phyloP scores from a whole-genome alignment of 2,888 invertebrate species.

The Ceriagrion tenellum region DNA sequence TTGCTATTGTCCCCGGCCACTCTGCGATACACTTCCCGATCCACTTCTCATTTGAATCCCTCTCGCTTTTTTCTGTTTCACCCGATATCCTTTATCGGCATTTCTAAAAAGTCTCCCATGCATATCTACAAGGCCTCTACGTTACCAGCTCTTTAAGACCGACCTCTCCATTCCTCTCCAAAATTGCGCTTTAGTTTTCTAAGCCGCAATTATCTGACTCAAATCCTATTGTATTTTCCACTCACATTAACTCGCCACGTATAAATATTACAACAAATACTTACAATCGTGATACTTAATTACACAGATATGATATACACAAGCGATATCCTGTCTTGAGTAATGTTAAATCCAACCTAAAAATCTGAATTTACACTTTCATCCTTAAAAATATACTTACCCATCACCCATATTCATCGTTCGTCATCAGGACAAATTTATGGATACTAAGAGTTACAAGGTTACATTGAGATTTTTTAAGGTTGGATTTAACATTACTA shows the following conservation, averaged over 20 bases:
- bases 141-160: background rate
- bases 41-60: background rate
- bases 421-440: too few relatives aligned
- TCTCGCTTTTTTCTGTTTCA: background rate
- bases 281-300: too few relatives aligned
- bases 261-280: too few relatives aligned
- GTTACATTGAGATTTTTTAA: too few relatives aligned
- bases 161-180: background rate
- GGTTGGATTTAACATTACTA: too few relatives aligned
- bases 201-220: background rate
- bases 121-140: background rate
- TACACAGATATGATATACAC: too few relatives aligned
- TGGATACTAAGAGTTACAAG: too few relatives aligned
- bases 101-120: background rate
- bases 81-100: slow-evolving; percentile 43
- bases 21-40: background rate
- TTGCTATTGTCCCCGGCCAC: background rate
- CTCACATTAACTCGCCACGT: background rate
- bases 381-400: too few relatives aligned
- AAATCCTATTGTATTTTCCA: background rate
- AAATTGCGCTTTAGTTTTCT: background rate
- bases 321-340: too few relatives aligned
- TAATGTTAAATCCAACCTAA: too few relatives aligned
- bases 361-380: too few relatives aligned
- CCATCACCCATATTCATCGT: too few relatives aligned